Percentiles rank a stretch among this genome's conserved stretches.
These are phyloP conservation scores for Eueides isabella DNA, from an alignment of 1,140 invertebrate genomes.

Conservation along the genomic window DNA sequence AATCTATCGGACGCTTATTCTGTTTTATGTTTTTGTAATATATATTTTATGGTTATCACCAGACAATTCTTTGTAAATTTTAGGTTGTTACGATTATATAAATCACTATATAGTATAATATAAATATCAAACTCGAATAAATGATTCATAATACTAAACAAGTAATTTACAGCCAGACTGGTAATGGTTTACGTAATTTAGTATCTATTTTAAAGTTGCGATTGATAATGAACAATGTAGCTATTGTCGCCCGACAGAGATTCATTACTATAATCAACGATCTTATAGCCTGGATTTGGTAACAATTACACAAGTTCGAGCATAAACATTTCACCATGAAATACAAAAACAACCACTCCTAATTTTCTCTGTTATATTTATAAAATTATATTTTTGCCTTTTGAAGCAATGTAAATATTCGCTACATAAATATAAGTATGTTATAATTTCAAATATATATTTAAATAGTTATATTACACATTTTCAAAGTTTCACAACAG, in stretches of 20 bases:
- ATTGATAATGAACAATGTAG: constrained; percentile 72
- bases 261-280: constrained; percentile 66
- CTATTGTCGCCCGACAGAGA: constrained; percentile 72
- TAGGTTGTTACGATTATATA: not conserved
- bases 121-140: constrained; percentile 45
- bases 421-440: not conserved
- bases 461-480: not conserved
- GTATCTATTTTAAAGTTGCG: constrained; percentile 70
- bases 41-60: constrained; percentile 26
- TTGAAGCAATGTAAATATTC: not conserved
- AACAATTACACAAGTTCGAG: constrained; percentile 28
- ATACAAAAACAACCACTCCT: constrained; percentile 29
- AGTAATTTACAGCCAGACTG: constrained; percentile 64
- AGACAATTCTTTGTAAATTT: not conserved
- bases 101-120: constrained; percentile 20
- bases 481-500: constrained; percentile 60
- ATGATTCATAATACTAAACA: constrained; percentile 66
- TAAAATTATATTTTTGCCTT: not conserved
- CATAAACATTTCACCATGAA: constrained; percentile 17
- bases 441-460: not conserved
- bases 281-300: constrained; percentile 49
- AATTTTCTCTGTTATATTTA: constrained; percentile 16
- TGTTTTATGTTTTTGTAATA: constrained; percentile 18
- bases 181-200: constrained; percentile 75
- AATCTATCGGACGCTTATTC: constrained; percentile 23